These are phyloP conservation scores for Vimba vimba DNA, from an alignment of 2,113 vertebrate genomes.

Conservation along the genomic window DNA sequence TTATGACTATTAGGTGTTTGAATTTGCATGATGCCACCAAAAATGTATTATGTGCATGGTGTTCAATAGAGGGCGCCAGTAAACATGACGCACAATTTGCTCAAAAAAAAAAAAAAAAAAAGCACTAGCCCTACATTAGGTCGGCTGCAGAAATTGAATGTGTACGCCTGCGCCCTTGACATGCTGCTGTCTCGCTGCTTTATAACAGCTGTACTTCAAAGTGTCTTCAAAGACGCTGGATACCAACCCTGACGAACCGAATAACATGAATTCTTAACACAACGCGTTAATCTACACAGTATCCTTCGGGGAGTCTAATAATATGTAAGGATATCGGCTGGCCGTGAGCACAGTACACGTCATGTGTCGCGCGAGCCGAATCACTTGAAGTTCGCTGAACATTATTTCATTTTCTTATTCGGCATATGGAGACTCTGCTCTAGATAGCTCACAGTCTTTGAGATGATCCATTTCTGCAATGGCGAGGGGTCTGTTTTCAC, in stretches of 20 bases:
- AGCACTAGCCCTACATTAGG: not conserved
- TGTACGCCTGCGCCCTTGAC: constrained; percentile 41
- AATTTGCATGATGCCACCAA: not conserved
- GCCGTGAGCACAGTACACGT: not conserved
- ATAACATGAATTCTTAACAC: not conserved
- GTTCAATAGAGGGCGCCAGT: constrained; percentile 38
- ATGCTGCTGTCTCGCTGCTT: constrained; percentile 36
- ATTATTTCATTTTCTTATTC: constrained; percentile 1
- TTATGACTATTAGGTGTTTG: not conserved
- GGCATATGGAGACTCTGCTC: constrained; percentile 41
- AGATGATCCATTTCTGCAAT: constrained; percentile 88
- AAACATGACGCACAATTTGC: constrained; percentile 5
- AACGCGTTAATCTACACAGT: not conserved
- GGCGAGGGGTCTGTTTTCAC: constrained; percentile 90
- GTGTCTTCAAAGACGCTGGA: constrained; percentile 4
- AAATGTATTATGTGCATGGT: not conserved
- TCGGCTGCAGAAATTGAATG: constrained; percentile 5
- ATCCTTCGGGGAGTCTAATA: not conserved
- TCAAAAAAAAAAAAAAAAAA: not conserved
- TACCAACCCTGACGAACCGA: not conserved
- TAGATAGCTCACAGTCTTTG: constrained; percentile 74
- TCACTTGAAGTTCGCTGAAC: constrained; percentile 15
- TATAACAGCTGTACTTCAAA: constrained; percentile 28
- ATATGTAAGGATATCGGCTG: not conserved
- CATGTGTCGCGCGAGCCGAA: not conserved